Conservation (phyloP, 92 coral and sea anemone genomes). For the Epizoanthus fatuus region DNA sequence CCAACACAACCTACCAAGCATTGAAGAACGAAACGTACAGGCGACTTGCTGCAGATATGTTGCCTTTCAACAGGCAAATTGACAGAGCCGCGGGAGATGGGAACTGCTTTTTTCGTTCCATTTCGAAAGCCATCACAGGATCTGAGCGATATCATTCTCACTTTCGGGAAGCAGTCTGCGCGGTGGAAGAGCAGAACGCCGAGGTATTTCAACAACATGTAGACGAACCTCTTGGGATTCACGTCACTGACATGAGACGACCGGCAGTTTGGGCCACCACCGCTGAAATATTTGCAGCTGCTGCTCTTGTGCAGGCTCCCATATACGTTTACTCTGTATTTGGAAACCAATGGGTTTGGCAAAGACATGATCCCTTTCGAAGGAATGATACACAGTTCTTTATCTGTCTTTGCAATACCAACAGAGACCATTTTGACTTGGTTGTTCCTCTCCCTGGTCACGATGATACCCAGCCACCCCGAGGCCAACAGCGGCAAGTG, state of each 20-base stretch:
- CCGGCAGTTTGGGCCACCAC: neutral
- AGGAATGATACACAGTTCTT: neutral
- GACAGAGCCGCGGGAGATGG: neutral
- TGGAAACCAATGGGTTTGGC: conserved; percentile 4
- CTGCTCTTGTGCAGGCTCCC: neutral
- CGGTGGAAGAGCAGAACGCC: neutral
- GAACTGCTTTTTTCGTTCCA: neutral
- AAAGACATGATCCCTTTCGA: neutral
- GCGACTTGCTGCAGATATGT: neutral
- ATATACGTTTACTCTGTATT: neutral
- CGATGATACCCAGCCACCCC: neutral
- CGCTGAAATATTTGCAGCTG: neutral
- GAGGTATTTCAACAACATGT: neutral
- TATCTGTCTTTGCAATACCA: neutral
- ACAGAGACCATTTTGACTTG: neutral
- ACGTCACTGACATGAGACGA: neutral
- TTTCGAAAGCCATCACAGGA: neutral
- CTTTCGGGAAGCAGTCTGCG: neutral
- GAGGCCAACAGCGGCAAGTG: neutral
- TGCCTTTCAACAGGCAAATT: neutral
- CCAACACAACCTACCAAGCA: neutral
- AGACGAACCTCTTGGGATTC: neutral
- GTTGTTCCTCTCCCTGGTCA: conserved; percentile 3
- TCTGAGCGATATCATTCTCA: neutral
- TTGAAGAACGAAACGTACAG: neutral